Base-by-base conservation (phyloP, 2,113 vertebrate genomes). In the Sinosuthora webbiana region DNA sequence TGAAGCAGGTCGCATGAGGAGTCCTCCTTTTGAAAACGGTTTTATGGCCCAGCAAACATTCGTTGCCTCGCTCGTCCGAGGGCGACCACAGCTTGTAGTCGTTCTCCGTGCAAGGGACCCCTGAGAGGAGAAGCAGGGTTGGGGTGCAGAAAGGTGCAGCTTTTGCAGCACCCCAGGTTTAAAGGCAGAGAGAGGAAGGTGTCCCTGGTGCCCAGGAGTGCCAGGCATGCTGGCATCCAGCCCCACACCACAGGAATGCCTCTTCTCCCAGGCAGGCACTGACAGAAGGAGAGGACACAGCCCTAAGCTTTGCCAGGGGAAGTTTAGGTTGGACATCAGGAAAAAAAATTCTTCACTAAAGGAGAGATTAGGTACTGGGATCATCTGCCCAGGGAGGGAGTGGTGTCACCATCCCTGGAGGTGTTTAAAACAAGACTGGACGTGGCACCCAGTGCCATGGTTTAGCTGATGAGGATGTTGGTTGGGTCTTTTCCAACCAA, bases 41-140 rank as follows among this genome's bases (percentile, higher is more conserved):
- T 98, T 99, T 99, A 25, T 99, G 98, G 39, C 99, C 99, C 87
- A 99, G 87, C 77, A 99, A 97, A 89, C 99, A 99, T 27, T 99
- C 99, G 4, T 99, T 99, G 12, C 99, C 99, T 8, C 98, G 98
- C 94, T 99, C 99, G 3, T 99, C 99, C 0, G 99, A 99, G 0
- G 99, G 99, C 2, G 99, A 99, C 99, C 99, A 99, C 75, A 97
- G 98, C 90, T 99, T 99, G 97, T 99, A 99, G 98, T 99, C 99
- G 0, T 98, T 99, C 71, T 99, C 99, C 0, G 98, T 98, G 97
- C 99, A 99, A 3, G 99, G 99, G 13, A 99, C 99, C 16, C 99
- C 99, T 99, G 95, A 2, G 62, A 89, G 30, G 73, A 89, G 64
- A 27, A 19, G 67, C 25, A 60, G 21, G 69, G 25, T 11, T 50